Percentiles rank a stretch among this genome's conserved stretches.
Evolutionary conservation across 2,888 invertebrate genomes (phyloP).

Genomic region (Calameuta pallipes): DNA sequence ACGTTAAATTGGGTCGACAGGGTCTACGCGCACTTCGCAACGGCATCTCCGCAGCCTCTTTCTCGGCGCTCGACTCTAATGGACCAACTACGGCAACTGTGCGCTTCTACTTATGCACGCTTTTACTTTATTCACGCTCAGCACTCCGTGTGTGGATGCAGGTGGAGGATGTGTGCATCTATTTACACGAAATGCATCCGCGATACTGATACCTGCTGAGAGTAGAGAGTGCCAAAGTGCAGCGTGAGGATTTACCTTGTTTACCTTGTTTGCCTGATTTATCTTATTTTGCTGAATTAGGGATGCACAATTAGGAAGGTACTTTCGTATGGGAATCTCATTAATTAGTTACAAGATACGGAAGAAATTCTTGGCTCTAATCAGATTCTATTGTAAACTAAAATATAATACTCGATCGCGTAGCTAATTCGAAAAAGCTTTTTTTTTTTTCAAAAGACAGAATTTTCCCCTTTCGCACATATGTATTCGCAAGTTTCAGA

Average conservation of each 20-base stretch:
- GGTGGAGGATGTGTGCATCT: background rate
- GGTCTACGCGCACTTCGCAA: conserved; percentile 10
- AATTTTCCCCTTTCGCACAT: too few species aligned
- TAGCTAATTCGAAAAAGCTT: too few species aligned
- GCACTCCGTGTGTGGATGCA: background rate
- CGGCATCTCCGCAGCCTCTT: background rate
- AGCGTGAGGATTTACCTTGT: background rate
- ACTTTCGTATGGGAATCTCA: background rate
- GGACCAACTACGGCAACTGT: background rate
- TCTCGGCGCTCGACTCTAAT: background rate
- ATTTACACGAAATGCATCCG: background rate
- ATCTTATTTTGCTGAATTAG: background rate
- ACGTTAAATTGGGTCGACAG: conserved; percentile 31
- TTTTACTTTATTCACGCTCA: background rate
- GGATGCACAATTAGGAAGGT: background rate
- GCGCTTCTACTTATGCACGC: background rate
- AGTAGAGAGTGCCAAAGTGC: background rate
- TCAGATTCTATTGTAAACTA: too few species aligned
- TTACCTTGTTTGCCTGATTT: background rate
- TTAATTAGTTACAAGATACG: too few species aligned
- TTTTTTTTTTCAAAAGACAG: too few species aligned
- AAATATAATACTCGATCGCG: too few species aligned
- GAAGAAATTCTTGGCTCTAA: too few species aligned
- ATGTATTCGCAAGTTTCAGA: too few species aligned
- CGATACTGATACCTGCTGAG: background rate